Base-by-base conservation (phyloP, 2,888 invertebrate genomes). In the Periphyllus acericola region DNA sequence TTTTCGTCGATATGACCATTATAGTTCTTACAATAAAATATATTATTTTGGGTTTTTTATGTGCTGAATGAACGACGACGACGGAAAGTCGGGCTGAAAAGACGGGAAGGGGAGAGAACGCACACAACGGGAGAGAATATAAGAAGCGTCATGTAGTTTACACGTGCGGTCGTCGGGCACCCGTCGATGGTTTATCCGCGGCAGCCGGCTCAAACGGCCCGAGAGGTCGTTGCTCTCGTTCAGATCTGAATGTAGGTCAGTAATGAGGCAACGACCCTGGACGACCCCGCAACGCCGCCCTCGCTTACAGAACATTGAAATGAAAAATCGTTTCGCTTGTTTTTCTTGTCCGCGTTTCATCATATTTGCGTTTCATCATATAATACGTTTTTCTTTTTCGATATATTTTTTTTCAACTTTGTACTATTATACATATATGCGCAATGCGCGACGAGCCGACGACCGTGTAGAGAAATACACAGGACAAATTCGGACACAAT, bases 201-300 rank as follows among this genome's bases (percentile, higher is more conserved):
- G 76, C 84, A 17, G 66, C 76, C 21, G 36, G 66, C 46, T 76
- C 66, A 66, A 84, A 71, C 72, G 34, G 74, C 86, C 60, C 86
- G 74, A 87, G 86, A 55, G 86, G 86, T 87, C 86, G 86, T 87
- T 80, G 86, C 86, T 81, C 86, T 80, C 86, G 79, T 87, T 87
- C 80, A 36, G 84, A 87, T 80, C 86, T 87, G 74, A 87, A 87
- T 87, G 86, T 87, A 87, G 86, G 86, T 87, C 86, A 87, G 86
- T 87, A 87, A 87, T 87, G 86, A 87, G 86, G 86, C 86, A 87
- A 87, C 86, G 86, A 87, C 86, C 86, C 86, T 80, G 74, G 80
- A 87, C 86, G 86, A 87, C 86, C 86, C 86, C 86, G 71, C 79
- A 46, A 40, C 85, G 85, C 79, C 85, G 86, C 86, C 86, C 86